phyloP scores from a whole-genome alignment of 2,113 vertebrate genomes.

The Alethe castanea region DNA sequence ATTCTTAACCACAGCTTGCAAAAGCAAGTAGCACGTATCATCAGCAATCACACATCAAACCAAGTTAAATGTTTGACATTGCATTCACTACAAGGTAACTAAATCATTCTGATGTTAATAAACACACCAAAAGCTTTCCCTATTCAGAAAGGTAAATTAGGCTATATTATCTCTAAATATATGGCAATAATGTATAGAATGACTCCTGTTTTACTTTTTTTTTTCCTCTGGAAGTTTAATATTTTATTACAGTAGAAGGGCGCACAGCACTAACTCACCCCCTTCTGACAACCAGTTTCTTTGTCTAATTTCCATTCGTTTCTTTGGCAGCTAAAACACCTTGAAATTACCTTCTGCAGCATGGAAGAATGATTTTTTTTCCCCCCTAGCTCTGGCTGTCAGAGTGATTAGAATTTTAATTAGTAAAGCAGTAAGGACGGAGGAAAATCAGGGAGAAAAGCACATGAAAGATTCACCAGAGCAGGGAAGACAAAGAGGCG shows the following conservation, averaged over 20 bases:
- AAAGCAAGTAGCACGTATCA: neutral
- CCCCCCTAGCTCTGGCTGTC: constrained; percentile 59
- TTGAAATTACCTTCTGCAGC: constrained; percentile 80
- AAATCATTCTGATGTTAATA: constrained; percentile 40
- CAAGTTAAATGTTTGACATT: constrained; percentile 40
- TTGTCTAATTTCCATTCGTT: constrained; percentile 73
- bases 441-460: constrained; percentile 57
- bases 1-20: constrained; percentile 15
- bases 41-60: constrained; percentile 30
- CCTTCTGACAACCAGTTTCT: constrained; percentile 65
- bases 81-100: neutral
- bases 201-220: neutral
- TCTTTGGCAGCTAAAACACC: constrained; percentile 77
- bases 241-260: constrained; percentile 47
- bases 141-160: constrained; percentile 11
- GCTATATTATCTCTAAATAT: neutral
- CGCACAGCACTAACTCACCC: constrained; percentile 53
- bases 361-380: constrained; percentile 67
- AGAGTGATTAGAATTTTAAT: constrained; percentile 86
- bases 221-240: constrained; percentile 32
- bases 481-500: constrained; percentile 65
- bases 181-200: neutral
- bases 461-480: constrained; percentile 67
- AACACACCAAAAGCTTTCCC: neutral
- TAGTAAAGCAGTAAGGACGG: constrained; percentile 67